Percentiles rank a stretch among this genome's conserved stretches.
These are phyloP conservation scores for Psammodynastes pulverulentus DNA, from an alignment of 2,113 vertebrate species.

Conservation along the genomic window DNA sequence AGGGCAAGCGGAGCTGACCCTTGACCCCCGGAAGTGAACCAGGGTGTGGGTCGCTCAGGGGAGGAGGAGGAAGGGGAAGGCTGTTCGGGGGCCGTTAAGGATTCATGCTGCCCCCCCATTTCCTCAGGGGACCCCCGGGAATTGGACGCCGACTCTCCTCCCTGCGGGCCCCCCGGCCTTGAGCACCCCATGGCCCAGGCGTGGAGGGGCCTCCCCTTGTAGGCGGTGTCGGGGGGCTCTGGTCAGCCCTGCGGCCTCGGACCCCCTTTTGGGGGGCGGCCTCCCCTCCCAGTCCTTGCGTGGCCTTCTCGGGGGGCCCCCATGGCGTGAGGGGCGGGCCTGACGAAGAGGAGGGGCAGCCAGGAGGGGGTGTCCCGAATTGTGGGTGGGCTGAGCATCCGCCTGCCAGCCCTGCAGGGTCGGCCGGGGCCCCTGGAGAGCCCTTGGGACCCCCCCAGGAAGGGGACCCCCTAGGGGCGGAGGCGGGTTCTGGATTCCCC, in stretches of 20 bases:
- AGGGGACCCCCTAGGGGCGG: not conserved
- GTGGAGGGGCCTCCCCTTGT: not conserved
- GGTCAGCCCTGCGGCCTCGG: not conserved
- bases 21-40: constrained; percentile 58
- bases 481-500: not conserved
- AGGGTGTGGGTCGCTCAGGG: too few relatives aligned
- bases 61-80: not conserved
- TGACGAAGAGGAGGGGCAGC: too few relatives aligned
- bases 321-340: not conserved
- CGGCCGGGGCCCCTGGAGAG: not conserved
- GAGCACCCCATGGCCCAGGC: not conserved
- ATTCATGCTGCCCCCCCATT: not conserved
- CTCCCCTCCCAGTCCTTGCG: not conserved
- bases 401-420: not conserved
- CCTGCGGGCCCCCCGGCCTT: constrained; percentile 45
- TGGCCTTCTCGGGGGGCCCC: not conserved
- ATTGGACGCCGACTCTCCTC: constrained; percentile 18
- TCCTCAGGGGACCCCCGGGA: not conserved
- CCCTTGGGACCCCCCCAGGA: not conserved
- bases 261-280: not conserved
- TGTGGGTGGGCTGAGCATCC: not conserved
- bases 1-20: constrained; percentile 36
- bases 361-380: constrained; percentile 2
- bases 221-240: not conserved
- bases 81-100: not conserved